These are phyloP conservation scores for Podiceps cristatus DNA, from an alignment of 2,113 vertebrate genomes.

Conservation along the genomic window DNA sequence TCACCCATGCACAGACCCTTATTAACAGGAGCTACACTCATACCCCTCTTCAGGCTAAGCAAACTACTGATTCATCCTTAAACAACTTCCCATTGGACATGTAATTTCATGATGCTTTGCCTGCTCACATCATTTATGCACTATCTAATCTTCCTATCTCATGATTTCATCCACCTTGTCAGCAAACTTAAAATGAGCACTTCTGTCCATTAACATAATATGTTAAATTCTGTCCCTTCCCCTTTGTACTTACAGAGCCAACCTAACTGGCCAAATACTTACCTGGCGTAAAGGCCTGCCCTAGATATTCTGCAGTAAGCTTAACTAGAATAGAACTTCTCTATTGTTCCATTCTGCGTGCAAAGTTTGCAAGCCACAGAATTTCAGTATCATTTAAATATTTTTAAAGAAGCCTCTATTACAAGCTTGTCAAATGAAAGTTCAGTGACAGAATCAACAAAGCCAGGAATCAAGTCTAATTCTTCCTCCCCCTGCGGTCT, in stretches of 20 bases:
- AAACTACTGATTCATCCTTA: not conserved
- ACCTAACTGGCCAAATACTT: not conserved
- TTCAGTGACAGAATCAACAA: conserved; percentile 31
- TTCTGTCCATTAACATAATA: not conserved
- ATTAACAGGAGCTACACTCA: not conserved
- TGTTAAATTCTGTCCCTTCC: not conserved
- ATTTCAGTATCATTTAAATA: not conserved
- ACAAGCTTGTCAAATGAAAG: conserved; percentile 33
- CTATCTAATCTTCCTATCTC: not conserved
- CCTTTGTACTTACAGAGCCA: not conserved
- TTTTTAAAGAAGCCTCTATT: not conserved
- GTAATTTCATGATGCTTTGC: not conserved
- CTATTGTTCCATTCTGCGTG: not conserved
- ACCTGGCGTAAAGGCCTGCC: not conserved
- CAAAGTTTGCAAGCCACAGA: not conserved
- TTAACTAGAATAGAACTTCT: not conserved
- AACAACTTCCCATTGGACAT: not conserved
- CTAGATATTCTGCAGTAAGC: not conserved
- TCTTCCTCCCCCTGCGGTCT: conserved; percentile 62
- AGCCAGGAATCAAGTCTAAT: conserved; percentile 51
- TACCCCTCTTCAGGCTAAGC: not conserved
- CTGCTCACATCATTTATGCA: not conserved
- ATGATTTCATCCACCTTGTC: not conserved
- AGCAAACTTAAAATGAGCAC: not conserved
- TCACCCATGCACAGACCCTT: not conserved